These are phyloP conservation scores for Ataeniobius toweri DNA, from an alignment of 2,797 vertebrate genomes.

Conservation along the genomic window DNA sequence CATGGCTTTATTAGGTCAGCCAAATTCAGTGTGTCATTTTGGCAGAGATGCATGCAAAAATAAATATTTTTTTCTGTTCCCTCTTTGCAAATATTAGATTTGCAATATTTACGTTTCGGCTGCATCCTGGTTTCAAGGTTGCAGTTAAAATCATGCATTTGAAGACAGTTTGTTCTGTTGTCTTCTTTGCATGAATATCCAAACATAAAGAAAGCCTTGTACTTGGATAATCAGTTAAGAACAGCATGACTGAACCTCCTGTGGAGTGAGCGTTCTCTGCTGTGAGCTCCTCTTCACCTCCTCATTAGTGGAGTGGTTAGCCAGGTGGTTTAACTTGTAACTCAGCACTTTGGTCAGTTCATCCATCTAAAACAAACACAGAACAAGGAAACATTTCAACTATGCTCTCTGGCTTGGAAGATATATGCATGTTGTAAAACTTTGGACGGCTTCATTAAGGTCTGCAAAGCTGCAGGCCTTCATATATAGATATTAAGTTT, in stretches of 20 bases:
- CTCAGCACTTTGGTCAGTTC: conserved; percentile 85
- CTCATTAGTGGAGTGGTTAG: conserved; percentile 75
- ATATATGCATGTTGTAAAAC: background rate
- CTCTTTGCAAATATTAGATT: background rate
- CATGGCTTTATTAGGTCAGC: conserved; percentile 39
- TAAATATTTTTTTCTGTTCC: background rate
- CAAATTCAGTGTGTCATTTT: conserved; percentile 7
- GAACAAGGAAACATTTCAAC: conserved; percentile 1
- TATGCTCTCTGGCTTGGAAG: background rate
- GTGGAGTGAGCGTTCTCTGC: conserved; percentile 79
- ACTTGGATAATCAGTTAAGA: background rate
- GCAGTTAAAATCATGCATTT: background rate
- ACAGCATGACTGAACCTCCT: conserved; percentile 82
- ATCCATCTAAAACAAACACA: conserved; percentile 74
- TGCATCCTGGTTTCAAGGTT: background rate
- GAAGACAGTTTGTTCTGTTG: background rate
- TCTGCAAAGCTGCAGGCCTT: background rate
- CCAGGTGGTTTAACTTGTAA: conserved; percentile 79
- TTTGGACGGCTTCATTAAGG: background rate
- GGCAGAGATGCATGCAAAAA: background rate
- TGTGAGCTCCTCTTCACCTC: conserved; percentile 71
- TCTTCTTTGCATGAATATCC: background rate
- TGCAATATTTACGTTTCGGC: background rate
- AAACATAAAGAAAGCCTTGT: background rate
- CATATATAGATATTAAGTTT: background rate